phyloP scores from a whole-genome alignment of 1,140 invertebrate species.

The Papilio helenus region DNA sequence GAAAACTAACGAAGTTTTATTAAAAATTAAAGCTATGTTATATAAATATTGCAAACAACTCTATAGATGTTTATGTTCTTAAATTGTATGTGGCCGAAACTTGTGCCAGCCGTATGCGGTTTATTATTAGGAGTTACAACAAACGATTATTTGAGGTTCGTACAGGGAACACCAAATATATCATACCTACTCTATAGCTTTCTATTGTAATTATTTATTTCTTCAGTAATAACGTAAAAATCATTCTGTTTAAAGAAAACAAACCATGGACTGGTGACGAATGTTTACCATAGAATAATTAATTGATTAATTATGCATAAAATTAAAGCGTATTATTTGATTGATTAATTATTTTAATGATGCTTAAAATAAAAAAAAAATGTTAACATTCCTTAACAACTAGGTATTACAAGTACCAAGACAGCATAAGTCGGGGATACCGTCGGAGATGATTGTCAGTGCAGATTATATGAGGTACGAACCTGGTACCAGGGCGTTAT shows the following conservation, averaged over 20 bases:
- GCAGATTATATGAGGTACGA: constrained; percentile 65
- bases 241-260: neutral
- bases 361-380: neutral
- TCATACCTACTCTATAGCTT: neutral
- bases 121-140: constrained; percentile 59
- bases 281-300: neutral
- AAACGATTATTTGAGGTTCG: constrained; percentile 57
- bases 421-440: constrained; percentile 57
- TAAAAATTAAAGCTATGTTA: too few relatives aligned
- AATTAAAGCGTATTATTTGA: neutral
- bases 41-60: constrained; percentile 28
- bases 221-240: neutral
- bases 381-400: constrained; percentile 37
- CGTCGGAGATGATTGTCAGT: constrained; percentile 57
- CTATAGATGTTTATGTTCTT: constrained; percentile 41
- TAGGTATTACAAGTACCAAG: constrained; percentile 44
- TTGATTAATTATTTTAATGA: neutral
- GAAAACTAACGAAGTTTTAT: too few relatives aligned
- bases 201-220: neutral
- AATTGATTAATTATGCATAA: neutral
- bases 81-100: constrained; percentile 51
- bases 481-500: constrained; percentile 45
- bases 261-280: neutral
- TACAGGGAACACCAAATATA: constrained; percentile 15
- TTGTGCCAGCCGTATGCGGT: constrained; percentile 54